phyloP scores from a whole-genome alignment of 2,113 vertebrate species.

The Monopterus albus region DNA sequence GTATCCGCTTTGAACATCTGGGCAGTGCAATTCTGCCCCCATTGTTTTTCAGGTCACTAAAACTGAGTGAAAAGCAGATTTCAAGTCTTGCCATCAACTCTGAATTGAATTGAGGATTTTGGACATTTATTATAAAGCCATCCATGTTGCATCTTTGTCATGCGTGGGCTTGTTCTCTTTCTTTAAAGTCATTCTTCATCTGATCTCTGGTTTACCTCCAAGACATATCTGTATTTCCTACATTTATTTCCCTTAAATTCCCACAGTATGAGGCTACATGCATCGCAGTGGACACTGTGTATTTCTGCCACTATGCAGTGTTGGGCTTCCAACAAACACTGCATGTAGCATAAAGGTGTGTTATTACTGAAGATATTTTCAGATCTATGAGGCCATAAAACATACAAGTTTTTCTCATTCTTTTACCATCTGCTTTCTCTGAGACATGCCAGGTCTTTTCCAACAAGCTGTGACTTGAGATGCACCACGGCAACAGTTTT shows the following conservation, averaged over 20 bases:
- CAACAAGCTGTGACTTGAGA: too few relatives aligned
- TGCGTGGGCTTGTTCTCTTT: neutral
- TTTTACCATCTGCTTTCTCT: too few relatives aligned
- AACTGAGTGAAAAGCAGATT: neutral
- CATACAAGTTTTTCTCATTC: too few relatives aligned
- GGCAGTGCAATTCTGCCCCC: neutral
- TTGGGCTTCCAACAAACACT: neutral
- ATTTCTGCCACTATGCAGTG: neutral
- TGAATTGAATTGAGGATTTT: neutral
- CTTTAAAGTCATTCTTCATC: neutral
- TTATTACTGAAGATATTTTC: too few relatives aligned
- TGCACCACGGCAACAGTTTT: too few relatives aligned
- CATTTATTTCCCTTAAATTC: neutral
- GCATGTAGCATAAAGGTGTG: neutral
- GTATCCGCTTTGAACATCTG: neutral
- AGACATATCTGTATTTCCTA: neutral
- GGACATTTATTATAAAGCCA: neutral
- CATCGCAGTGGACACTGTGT: neutral
- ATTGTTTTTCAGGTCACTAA: neutral
- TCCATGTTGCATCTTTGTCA: neutral
- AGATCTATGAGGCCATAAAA: too few relatives aligned
- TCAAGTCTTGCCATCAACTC: neutral
- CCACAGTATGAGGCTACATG: neutral
- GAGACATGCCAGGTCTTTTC: too few relatives aligned
- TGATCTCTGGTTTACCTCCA: neutral